Base-by-base conservation (phyloP, 1,140 invertebrate genomes). In the Drosophila ananassae region DNA sequence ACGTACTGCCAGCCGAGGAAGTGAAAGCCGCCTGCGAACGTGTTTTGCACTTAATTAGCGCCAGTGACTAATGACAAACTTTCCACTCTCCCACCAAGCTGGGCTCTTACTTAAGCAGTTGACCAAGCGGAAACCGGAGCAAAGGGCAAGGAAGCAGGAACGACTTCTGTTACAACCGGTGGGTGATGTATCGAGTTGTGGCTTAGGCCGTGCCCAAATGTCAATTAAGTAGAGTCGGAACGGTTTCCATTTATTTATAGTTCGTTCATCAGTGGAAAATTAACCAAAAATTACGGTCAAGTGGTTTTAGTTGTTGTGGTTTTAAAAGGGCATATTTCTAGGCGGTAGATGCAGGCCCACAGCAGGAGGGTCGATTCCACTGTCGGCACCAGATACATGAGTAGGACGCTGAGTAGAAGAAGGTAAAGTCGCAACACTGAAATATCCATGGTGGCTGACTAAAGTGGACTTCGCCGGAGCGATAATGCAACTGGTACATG, bases 1-100 rank as follows among this genome's bases (percentile, higher is more conserved):
- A 75, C 73, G 73, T 75, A 73, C 39, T 62, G 57, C 34, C 72
- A 73, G 39, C 39, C 21, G 46, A 41, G 32, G 73, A 56, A 56
- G 44, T 54, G 51, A 56, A 55, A 52, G 57, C 41, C 37, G n/a
- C 28, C 34, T 30, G 13, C 21, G 22, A 30, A 30, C 21, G 48
- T 34, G 73, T 41, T 75, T 75, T 75, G 62, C 72, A 75, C 73
- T 67, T 75, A 76, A 76, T 76, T 75, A 76, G 61, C 51, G 61
- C 72, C 59, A 75, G 52, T 67, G 75, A 75, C 61, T 75, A 75
- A 75, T 75, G 72, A 75, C 72, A 75, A 76, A 75, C 60, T 75
- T 75, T 59, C 54, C 71, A 75, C 60, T 75, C 39, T 44, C 47
- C 37, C 12, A 28, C 22, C 21, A 24, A 39, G 22, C 50, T 73